Base-by-base conservation (phyloP, 2,888 invertebrate genomes). In the Dryobota labecula region DNA sequence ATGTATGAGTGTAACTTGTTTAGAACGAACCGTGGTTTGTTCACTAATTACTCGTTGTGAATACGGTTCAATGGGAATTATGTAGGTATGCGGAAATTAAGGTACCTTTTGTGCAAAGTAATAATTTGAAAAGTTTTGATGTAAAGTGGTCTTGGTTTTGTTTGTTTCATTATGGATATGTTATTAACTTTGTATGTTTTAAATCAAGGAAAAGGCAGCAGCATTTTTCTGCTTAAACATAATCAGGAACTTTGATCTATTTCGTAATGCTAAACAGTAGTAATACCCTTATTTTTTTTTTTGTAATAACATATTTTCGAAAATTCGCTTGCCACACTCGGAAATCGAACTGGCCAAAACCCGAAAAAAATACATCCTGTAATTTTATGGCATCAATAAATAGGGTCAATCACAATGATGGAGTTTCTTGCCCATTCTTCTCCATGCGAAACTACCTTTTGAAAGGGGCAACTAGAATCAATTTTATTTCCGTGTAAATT, bases 1-100 rank as follows among this genome's bases (percentile, higher is more conserved):
- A 82, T 78, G 67, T 78, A 80, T 61, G 61, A 36, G 54, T 68
- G 70, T 68, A 63, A 76, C 80, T 74, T 73, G 70, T 76, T 76
- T 73, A 53, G 64, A 69, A 78, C 56, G 58, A 75, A 70, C 67
- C 67, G 69, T 36, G 79, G 77, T 73, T 74, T 73, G 71, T 82
- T 70, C 66, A 56, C 60, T 76, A 83, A 78, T 82, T 78, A 54
- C 67, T 45, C 36, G 54, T 33, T 65, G 24, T 51, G 20, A 68
- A 74, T 74, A 47, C 36, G 68, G 64, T 62, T 80, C 56, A 65
- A 66, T 70, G 13, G 30, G 45, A 76, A 30, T 49, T 60, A 73
- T 13, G 43, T 45, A 9, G 45, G 57, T 61, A 27, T 43, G 33
- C 7, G 43, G 20, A 36, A 65, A 47, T 79, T 43, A 61, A 58